Percentiles rank a stretch among this genome's conserved stretches.
Conservation (phyloP, 2,797 vertebrate species). For the Bradypus variegatus region DNA sequence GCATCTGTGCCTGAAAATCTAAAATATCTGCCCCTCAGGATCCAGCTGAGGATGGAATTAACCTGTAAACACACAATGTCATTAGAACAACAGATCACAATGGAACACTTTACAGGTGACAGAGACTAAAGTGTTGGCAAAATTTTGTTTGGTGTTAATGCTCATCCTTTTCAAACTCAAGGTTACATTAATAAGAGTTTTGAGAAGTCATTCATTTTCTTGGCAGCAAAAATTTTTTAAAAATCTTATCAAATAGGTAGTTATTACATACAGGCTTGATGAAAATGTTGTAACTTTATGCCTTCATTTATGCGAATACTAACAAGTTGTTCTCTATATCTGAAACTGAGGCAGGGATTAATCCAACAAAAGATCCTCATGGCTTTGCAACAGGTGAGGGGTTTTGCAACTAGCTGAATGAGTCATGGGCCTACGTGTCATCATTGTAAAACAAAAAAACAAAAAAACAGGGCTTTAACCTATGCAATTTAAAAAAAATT, state of each 20-base stretch:
- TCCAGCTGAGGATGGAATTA: not conserved
- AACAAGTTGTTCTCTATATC: not conserved
- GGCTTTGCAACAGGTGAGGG: too few relatives aligned
- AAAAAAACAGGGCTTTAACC: not conserved
- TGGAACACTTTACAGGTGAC: not conserved
- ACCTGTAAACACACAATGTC: not conserved
- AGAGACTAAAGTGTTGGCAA: not conserved
- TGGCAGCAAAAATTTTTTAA: not conserved
- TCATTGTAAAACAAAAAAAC: not conserved
- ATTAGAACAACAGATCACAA: not conserved
- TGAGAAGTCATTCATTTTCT: not conserved
- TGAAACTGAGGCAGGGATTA: not conserved
- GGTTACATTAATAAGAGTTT: not conserved
- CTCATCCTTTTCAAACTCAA: not conserved
- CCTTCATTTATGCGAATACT: not conserved
- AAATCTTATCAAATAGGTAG: not conserved
- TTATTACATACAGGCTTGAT: not conserved
- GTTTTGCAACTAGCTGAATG: not conserved
- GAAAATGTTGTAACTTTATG: not conserved
- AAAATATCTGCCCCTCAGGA: not conserved
- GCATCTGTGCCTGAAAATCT: not conserved
- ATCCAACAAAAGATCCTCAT: not conserved
- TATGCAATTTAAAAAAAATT: not conserved
- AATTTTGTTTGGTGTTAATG: not conserved
- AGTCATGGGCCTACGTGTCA: not conserved